Evolutionary conservation across 2,113 vertebrate species (phyloP).

Genomic region (Engystomops pustulosus): DNA sequence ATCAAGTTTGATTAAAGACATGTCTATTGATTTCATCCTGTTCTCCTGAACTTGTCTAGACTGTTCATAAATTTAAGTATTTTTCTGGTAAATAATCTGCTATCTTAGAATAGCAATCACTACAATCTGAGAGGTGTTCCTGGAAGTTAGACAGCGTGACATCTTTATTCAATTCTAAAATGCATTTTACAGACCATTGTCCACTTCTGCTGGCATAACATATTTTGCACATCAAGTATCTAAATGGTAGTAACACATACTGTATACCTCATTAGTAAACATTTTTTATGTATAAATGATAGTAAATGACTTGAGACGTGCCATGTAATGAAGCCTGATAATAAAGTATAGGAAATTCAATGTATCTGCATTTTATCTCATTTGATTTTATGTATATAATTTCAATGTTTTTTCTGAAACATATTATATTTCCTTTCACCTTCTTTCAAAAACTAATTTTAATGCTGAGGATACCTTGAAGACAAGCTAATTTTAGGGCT

Average conservation of each 20-base stretch:
- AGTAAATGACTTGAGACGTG: not conserved
- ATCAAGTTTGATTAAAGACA: constrained; percentile 28
- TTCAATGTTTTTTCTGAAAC: too few relatives aligned
- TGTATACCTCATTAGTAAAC: not conserved
- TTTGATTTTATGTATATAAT: too few relatives aligned
- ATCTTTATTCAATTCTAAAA: constrained; percentile 27
- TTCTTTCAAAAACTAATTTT: too few relatives aligned
- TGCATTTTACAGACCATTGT: constrained; percentile 16
- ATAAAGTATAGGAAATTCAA: not conserved
- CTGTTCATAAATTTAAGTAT: constrained; percentile 53
- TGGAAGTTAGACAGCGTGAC: constrained; percentile 27
- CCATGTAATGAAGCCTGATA: not conserved
- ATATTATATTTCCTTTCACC: too few relatives aligned
- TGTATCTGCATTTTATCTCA: not conserved
- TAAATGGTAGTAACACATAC: not conserved
- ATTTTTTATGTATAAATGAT: not conserved
- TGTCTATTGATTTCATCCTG: constrained; percentile 39
- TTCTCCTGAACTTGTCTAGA: constrained; percentile 50
- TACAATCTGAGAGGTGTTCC: constrained; percentile 36
- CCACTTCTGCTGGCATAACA: not conserved
- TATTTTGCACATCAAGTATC: not conserved
- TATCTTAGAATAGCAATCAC: constrained; percentile 45
- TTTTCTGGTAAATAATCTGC: constrained; percentile 52
- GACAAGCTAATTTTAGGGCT: too few relatives aligned
- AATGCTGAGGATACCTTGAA: too few relatives aligned